These are phyloP conservation scores for Oscarella lobularis DNA, from an alignment of 37 sponge, comb jelly and placozoan genomes.

Conservation along the genomic window DNA sequence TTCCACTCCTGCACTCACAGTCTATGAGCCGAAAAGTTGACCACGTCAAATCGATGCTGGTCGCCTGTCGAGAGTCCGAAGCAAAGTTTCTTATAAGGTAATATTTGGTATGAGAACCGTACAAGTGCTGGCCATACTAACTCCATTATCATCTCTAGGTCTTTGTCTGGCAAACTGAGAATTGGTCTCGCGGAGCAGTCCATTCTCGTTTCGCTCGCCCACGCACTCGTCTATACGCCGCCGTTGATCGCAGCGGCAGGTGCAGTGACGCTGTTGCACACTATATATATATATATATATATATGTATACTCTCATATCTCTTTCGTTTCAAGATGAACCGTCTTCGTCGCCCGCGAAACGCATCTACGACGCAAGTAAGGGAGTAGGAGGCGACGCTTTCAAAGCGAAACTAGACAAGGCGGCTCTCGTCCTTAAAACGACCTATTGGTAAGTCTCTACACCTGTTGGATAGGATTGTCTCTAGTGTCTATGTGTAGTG, in stretches of 20 bases:
- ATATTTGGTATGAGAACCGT: neutral
- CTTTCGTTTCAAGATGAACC: too few relatives aligned
- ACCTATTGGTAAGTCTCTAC: conserved; percentile 49
- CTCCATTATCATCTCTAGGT: conserved; percentile 20
- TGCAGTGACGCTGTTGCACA: conserved; percentile 4
- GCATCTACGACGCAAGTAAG: conserved; percentile 39
- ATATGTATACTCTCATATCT: too few relatives aligned
- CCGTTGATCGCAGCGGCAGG: conserved; percentile 47
- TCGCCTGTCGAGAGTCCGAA: conserved; percentile 72
- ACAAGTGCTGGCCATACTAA: neutral
- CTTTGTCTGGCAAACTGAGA: conserved; percentile 86
- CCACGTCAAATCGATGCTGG: conserved; percentile 75
- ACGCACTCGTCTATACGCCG: conserved; percentile 78
- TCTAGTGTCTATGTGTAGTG: conserved; percentile 31
- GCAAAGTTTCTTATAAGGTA: conserved; percentile 79
- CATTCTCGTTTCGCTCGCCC: conserved; percentile 78
- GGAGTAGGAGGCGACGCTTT: conserved; percentile 38
- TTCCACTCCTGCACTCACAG: neutral
- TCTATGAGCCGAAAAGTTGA: conserved; percentile 51
- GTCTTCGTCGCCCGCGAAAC: conserved; percentile 30
- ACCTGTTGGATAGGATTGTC: neutral
- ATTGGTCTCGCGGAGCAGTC: conserved; percentile 97
- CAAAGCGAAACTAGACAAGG: conserved; percentile 58
- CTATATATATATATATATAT: conserved; percentile 8
- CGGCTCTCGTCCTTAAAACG: conserved; percentile 48